These are phyloP conservation scores for Callipepla californica DNA, from an alignment of 2,113 vertebrate species.

Conservation along the genomic window DNA sequence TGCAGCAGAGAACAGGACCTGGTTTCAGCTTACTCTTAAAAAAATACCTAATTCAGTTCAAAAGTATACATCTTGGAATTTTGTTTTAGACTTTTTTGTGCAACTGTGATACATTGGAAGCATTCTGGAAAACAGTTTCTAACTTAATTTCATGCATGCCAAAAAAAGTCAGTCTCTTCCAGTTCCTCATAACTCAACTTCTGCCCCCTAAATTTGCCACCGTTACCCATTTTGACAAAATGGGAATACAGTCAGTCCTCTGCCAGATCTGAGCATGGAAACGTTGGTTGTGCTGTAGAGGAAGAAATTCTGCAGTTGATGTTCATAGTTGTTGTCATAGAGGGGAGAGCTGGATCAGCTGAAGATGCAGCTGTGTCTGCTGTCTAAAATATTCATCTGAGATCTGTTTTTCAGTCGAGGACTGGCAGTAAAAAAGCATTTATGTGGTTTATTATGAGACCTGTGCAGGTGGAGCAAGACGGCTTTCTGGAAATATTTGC, in stretches of 20 bases:
- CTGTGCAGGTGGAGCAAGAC: background rate
- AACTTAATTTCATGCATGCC: background rate
- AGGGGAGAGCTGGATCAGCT: background rate
- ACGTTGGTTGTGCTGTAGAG: background rate
- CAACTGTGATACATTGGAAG: background rate
- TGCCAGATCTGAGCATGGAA: background rate
- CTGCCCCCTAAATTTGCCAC: background rate
- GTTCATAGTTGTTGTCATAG: too few species aligned
- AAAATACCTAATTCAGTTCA: background rate
- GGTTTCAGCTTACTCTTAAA: background rate
- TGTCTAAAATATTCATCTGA: background rate
- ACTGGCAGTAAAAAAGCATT: background rate
- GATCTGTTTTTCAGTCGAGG: background rate
- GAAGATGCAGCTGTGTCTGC: background rate
- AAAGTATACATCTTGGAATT: background rate
- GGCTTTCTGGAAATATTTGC: background rate
- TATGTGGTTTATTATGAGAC: background rate
- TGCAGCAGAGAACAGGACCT: background rate
- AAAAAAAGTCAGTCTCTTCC: background rate
- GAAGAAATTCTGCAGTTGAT: background rate
- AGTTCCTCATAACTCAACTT: background rate
- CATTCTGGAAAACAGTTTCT: background rate
- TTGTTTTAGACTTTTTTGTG: background rate
- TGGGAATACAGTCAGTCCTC: background rate
- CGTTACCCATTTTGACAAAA: background rate